Base-by-base conservation (phyloP, 2,797 vertebrate species). In the Potorous gilbertii region DNA sequence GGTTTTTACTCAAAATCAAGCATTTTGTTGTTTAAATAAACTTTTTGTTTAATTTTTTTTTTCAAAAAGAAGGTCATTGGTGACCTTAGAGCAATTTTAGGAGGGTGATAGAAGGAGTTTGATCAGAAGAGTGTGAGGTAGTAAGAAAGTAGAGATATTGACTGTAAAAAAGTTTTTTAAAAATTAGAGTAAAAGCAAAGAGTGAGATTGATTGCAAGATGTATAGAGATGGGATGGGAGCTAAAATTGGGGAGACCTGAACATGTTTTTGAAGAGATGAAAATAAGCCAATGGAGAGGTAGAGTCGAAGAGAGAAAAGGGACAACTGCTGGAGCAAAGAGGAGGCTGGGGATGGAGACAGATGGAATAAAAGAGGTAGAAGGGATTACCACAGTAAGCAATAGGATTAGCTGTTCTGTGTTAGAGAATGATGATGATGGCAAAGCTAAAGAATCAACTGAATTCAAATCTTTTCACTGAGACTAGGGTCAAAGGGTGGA, bases 211-310 rank as follows among this genome's bases (percentile, higher is more conserved):
- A 74, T 74, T 81, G 18, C 24, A 21, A 46, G 8, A 81, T 46
- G 8, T 46, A 21, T 81, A 18, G 27, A 46, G 8, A 21, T 27
- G 18, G 16, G n/a, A 10, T 2, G 18, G n/a, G 13, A 6, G 6
- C 13, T 66, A 40, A 40, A 2, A 2, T 21, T 40, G 40, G 18
- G 46, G 40, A 81, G 40, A 46, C 27, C 74, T 24, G 74, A 46
- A 3, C 6, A 14, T 92, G 91, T 92, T 5, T 94, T 40, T 96
- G 97, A 34, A 55, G 29, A 52, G 40, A 90, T 27, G n/a, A 94
- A 55, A 94, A 92, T 95, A 54, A 74, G 27, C 28, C 27, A 94
- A 91, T 92, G 90, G 87, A 55, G 31, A 90, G 93, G 87, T n/a
- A 52, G 94, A 31, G 10, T 92, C 54, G 40, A 89, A 92, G 24